phyloP scores from a whole-genome alignment of 2,888 invertebrate species.

The Auanema freiburgensis region DNA sequence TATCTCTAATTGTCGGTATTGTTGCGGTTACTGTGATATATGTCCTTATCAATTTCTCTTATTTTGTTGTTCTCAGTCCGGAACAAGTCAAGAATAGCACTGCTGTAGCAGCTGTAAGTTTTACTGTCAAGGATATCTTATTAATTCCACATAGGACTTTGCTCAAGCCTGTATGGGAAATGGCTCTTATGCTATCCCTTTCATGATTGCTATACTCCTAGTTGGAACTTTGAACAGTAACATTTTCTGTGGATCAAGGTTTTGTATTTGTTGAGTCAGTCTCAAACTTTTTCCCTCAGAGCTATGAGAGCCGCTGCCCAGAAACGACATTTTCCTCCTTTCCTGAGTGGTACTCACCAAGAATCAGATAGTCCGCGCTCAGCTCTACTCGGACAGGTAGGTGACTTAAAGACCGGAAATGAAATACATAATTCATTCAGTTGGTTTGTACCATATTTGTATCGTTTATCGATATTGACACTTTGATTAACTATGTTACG shows the following conservation, averaged over 20 bases:
- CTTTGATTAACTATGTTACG: constrained; percentile 51
- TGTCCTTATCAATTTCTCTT: constrained; percentile 47
- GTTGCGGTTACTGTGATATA: constrained; percentile 37
- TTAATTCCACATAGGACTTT: no score
- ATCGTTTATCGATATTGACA: constrained; percentile 43
- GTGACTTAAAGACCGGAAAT: neutral
- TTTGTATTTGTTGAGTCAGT: neutral
- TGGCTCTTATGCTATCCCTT: constrained; percentile 47
- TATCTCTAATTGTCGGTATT: constrained; percentile 47
- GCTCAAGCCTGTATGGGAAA: constrained; percentile 41
- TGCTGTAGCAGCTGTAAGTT: constrained; percentile 46
- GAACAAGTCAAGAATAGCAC: constrained; percentile 40
- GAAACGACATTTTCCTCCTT: constrained; percentile 45
- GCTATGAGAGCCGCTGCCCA: constrained; percentile 50
- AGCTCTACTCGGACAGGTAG: constrained; percentile 44
- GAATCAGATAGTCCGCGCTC: constrained; percentile 43
- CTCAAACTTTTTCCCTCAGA: constrained; percentile 19
- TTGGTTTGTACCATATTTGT: constrained; percentile 34
- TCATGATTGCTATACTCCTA: constrained; percentile 49
- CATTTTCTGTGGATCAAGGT: constrained; percentile 51
- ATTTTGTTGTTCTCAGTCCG: constrained; percentile 47
- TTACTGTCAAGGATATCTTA: neutral
- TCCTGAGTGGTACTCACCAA: constrained; percentile 40
- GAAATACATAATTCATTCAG: no score
- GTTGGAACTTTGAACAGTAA: constrained; percentile 53